Conservation (phyloP, 2,888 invertebrate species). For the Graphium colonna region DNA sequence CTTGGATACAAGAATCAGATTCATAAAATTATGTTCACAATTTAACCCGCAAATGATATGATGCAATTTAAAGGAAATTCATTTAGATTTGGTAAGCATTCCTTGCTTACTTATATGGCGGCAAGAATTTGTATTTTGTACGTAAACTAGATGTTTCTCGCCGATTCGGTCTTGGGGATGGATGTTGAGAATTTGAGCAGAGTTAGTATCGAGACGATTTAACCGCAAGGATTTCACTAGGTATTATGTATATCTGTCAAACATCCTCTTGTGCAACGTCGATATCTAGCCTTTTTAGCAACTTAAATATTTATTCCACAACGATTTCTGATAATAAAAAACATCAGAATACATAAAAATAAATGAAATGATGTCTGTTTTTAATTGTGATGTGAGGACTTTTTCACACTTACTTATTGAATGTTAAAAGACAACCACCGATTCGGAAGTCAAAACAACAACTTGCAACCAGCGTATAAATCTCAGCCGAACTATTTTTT, state of each 20-base stretch:
- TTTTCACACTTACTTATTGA: too few relatives aligned
- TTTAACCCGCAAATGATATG: slow-evolving; percentile 13
- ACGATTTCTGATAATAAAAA: too few relatives aligned
- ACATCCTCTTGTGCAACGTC: neutral
- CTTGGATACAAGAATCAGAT: neutral
- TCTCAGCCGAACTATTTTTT: too few relatives aligned
- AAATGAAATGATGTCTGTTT: too few relatives aligned
- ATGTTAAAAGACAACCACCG: too few relatives aligned
- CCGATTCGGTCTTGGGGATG: neutral
- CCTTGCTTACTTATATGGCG: slow-evolving; percentile 4
- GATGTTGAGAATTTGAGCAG: neutral
- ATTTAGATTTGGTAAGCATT: slow-evolving; percentile 19
- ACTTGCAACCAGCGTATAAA: too few relatives aligned
- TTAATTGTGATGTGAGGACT: too few relatives aligned
- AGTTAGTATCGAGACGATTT: neutral
- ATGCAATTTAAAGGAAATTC: slow-evolving; percentile 20
- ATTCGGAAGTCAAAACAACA: too few relatives aligned
- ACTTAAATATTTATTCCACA: too few relatives aligned
- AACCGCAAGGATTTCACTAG: neutral
- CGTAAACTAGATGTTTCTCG: neutral
- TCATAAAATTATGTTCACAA: slow-evolving; percentile 8
- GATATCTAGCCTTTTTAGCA: too few relatives aligned
- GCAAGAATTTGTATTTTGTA: slow-evolving; percentile 8
- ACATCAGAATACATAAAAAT: too few relatives aligned
- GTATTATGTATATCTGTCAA: neutral